Evolutionary conservation across 2,113 vertebrate species (phyloP).

Genomic region (Archocentrus centrarchus): DNA sequence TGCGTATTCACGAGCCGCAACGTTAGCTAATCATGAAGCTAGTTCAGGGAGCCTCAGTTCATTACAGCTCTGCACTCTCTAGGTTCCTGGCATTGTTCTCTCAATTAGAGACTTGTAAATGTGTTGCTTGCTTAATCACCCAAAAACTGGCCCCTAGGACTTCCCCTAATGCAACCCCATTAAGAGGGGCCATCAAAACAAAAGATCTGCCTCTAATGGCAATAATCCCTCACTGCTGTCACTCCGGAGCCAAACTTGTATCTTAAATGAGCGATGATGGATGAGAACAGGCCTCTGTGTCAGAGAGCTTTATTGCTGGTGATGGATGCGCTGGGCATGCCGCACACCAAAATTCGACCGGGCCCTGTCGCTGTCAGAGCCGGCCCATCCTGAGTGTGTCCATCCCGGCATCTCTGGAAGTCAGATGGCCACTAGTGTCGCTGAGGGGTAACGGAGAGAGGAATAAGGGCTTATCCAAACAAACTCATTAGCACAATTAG

Average conservation of each 20-base stretch:
- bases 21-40: slow-evolving; percentile 63
- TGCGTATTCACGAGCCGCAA: slow-evolving; percentile 16
- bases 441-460: slow-evolving; percentile 33
- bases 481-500: slow-evolving; percentile 81
- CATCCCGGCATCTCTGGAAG: slow-evolving; percentile 59
- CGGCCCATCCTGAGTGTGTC: slow-evolving; percentile 48
- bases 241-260: slow-evolving; percentile 71
- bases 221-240: slow-evolving; percentile 78
- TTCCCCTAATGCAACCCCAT: slow-evolving; percentile 79
- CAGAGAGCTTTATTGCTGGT: slow-evolving; percentile 68
- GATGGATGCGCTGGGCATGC: slow-evolving; percentile 59
- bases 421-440: slow-evolving; percentile 41
- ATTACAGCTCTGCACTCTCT: slow-evolving; percentile 71
- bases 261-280: slow-evolving; percentile 80
- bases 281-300: slow-evolving; percentile 62
- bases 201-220: slow-evolving; percentile 81
- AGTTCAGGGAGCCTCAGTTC: slow-evolving; percentile 69
- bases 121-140: slow-evolving; percentile 84
- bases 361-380: slow-evolving; percentile 22
- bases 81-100: slow-evolving; percentile 76
- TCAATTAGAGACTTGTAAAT: slow-evolving; percentile 85
- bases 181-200: slow-evolving; percentile 82
- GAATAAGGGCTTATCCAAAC: slow-evolving; percentile 68
- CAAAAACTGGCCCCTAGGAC: slow-evolving; percentile 80
- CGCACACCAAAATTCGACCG: slow-evolving; percentile 40